Percentiles rank a stretch among this genome's conserved stretches.
Evolutionary conservation across 2,113 vertebrate species (phyloP).

Genomic region (Nerophis lumbriciformis): DNA sequence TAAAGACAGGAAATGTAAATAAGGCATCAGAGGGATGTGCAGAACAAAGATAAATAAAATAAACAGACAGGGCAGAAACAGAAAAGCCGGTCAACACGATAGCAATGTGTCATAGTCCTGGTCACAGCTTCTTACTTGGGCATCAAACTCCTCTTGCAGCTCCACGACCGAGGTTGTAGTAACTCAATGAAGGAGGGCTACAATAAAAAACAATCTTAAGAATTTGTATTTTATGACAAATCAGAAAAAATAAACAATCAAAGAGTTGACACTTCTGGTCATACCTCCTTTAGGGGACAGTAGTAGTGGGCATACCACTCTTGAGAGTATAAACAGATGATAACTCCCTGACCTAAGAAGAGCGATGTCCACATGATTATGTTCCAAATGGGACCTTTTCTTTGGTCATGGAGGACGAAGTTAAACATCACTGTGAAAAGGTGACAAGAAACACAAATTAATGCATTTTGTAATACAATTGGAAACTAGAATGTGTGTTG

Average conservation of each 20-base stretch:
- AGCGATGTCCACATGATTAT: constrained; percentile 92
- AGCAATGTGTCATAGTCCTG: constrained; percentile 1
- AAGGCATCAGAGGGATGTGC: constrained; percentile 47
- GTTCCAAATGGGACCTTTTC: constrained; percentile 93
- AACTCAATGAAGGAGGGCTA: constrained; percentile 84
- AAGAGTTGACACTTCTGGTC: background rate
- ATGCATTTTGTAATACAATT: background rate
- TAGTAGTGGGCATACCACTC: constrained; percentile 93
- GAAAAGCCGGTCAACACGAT: constrained; percentile 15
- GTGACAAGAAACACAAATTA: background rate
- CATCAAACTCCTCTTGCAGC: constrained; percentile 63
- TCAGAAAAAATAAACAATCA: background rate
- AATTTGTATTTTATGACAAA: background rate
- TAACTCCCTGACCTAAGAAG: constrained; percentile 86
- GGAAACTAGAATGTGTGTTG: background rate
- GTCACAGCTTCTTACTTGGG: constrained; percentile 22
- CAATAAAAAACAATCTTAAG: constrained; percentile 22
- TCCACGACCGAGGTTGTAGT: constrained; percentile 88
- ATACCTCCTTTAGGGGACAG: constrained; percentile 83
- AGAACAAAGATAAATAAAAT: constrained; percentile 22
- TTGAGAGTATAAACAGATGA: constrained; percentile 91
- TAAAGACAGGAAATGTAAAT: constrained; percentile 24
- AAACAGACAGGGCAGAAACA: constrained; percentile 18
- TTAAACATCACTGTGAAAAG: constrained; percentile 84
- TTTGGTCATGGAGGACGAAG: constrained; percentile 87